Evolutionary conservation across 2,113 vertebrate species (phyloP), one percentile per base, ranked within the genome.

Genomic region (Erythrolamprus reginae): DNA sequence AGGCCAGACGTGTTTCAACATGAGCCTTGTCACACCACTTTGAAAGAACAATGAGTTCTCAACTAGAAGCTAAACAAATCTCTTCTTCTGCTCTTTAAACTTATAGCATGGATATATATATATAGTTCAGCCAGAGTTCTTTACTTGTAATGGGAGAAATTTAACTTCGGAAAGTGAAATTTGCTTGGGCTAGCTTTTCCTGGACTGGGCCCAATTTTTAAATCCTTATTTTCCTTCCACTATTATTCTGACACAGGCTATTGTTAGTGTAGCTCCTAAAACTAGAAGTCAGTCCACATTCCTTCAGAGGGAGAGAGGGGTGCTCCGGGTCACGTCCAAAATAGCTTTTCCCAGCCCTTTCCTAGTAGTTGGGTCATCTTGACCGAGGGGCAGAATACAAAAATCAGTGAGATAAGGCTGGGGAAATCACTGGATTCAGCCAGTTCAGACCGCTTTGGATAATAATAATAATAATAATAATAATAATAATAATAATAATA

Each of bases 1-100:
- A 92, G 95, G 94, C 92, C 91, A 93, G 94, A 94, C 96, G 90
- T 93, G 95, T 94, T 95, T 91, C 94, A 95, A 96, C 96, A 96
- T 82, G 95, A 95, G 92, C 86, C 93, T 95, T 91, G 96, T 94
- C 94, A 94, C 94, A 95, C 93, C 94, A 93, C 24, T 87, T 84
- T 92, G 91, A 95, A 95, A 94, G 93, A 95, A 93, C 91, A 94
- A 86, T 70, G 55, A 23, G 94, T 92, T 93, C 88, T 93, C 92
- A 94, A 93, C 93, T 95, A 93, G 93, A 95, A 96, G 96, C 94
- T 94, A 94, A 94, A 92, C 94, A 95, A 95, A 95, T 92, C 94
- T 94, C 93, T 1, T 23, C 55, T 83, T 56, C 13, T 55, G 7
- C 24, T 51, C 48, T 82, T 33, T 42, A 10, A 12, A 33, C 51